Percentiles rank a stretch among this genome's conserved stretches.
These are phyloP conservation scores for Salvelinus sp. DNA, from an alignment of 2,113 vertebrate species.

Conservation along the genomic window DNA sequence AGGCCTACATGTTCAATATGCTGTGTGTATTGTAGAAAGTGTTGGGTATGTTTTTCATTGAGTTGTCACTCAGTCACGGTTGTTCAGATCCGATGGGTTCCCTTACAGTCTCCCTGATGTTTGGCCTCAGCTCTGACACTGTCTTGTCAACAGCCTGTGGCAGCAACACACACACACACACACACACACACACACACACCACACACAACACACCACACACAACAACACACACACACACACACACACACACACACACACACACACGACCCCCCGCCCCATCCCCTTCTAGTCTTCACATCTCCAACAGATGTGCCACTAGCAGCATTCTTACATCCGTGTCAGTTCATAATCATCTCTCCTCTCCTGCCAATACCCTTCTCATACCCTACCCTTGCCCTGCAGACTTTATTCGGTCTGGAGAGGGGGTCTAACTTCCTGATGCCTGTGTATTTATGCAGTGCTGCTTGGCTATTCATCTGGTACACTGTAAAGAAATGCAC, in stretches of 20 bases:
- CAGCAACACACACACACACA: slow-evolving; percentile 25
- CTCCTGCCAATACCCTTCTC: too few species aligned
- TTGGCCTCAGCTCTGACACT: slow-evolving; percentile 9
- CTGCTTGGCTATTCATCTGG: not conserved
- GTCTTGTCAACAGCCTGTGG: slow-evolving; percentile 34
- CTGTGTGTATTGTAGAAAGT: slow-evolving; percentile 19
- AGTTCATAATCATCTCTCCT: not conserved
- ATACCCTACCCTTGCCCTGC: not conserved
- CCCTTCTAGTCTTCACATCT: slow-evolving; percentile 19
- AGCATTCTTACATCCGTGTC: slow-evolving; percentile 47
- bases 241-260: not conserved
- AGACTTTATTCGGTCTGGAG: not conserved
- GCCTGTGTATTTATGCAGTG: not conserved
- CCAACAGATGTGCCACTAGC: slow-evolving; percentile 58
- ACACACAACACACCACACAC: too few species aligned
- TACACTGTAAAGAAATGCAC: not conserved
- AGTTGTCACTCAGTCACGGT: not conserved
- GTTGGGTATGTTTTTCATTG: too few species aligned
- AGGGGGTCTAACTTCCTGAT: too few species aligned
- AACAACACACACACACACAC: slow-evolving; percentile 1
- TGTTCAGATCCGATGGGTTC: slow-evolving; percentile 22
- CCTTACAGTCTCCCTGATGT: slow-evolving; percentile 23
- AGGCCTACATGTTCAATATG: not conserved
- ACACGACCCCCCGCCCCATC: too few species aligned
- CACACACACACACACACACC: not conserved